Percentiles rank a stretch among this genome's conserved stretches.
Evolutionary conservation across 2,113 vertebrate genomes (phyloP).

Genomic region (Paedocypris sp.): DNA sequence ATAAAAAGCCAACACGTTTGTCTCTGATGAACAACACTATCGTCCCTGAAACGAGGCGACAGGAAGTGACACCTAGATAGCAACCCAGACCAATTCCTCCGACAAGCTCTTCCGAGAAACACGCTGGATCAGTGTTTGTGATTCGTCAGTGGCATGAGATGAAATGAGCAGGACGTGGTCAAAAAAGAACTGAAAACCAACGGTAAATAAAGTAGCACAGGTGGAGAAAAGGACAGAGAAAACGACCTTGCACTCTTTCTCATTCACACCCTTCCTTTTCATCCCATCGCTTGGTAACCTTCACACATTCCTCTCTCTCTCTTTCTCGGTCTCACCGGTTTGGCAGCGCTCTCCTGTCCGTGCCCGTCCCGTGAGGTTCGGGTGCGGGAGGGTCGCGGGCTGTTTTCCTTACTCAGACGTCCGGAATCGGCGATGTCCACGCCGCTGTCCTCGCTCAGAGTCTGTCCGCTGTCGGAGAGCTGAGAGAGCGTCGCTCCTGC

Average conservation of each 20-base stretch:
- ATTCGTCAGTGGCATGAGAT: slow-evolving; percentile 16
- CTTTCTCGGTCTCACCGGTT: slow-evolving; percentile 71
- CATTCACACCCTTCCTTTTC: slow-evolving; percentile 27
- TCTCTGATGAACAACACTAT: slow-evolving; percentile 3
- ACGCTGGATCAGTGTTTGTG: too few relatives aligned
- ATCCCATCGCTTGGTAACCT: neutral
- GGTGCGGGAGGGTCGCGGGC: slow-evolving; percentile 56
- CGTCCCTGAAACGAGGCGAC: neutral
- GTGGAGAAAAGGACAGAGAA: neutral
- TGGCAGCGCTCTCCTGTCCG: slow-evolving; percentile 52
- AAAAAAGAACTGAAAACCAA: slow-evolving; percentile 2
- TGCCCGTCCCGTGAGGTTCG: slow-evolving; percentile 59
- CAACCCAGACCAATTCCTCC: too few relatives aligned
- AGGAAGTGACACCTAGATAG: neutral
- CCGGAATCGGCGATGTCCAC: slow-evolving; percentile 85
- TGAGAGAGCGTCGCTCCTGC: slow-evolving; percentile 83
- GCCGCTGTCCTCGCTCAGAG: slow-evolving; percentile 94
- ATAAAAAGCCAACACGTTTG: neutral
- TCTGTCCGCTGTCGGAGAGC: slow-evolving; percentile 90
- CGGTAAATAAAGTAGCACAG: slow-evolving; percentile 6
- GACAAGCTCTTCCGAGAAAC: too few relatives aligned
- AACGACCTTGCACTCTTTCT: neutral
- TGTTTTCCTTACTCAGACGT: slow-evolving; percentile 68
- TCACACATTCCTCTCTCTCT: slow-evolving; percentile 15
- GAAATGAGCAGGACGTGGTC: slow-evolving; percentile 31